These are phyloP conservation scores for Torymus texanus DNA, from an alignment of 2,888 invertebrate species.

Conservation along the genomic window DNA sequence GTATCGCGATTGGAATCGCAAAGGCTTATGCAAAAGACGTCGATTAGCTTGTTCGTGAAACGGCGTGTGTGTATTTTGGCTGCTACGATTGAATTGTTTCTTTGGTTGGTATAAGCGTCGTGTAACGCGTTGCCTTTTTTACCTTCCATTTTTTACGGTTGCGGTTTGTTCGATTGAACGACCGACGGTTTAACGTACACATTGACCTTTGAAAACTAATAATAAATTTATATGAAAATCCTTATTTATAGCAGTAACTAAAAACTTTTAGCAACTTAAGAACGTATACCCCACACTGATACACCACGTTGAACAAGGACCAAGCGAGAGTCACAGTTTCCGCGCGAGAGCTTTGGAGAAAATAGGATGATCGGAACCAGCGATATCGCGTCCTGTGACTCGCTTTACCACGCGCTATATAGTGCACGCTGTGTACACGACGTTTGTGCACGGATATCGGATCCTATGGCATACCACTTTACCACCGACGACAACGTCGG, in stretches of 20 bases:
- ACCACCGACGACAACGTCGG: conserved; percentile 29
- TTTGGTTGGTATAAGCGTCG: not conserved
- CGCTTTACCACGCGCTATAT: not conserved
- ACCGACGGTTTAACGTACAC: too few relatives aligned
- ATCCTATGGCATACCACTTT: conserved; percentile 28
- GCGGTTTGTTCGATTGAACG: too few relatives aligned
- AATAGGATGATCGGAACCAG: conserved; percentile 26
- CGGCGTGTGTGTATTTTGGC: too few relatives aligned
- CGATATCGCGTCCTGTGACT: conserved; percentile 1
- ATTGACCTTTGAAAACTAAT: too few relatives aligned
- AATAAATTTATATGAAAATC: too few relatives aligned
- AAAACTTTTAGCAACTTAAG: too few relatives aligned
- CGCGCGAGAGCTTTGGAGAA: conserved; percentile 2
- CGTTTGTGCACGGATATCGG: conserved; percentile 11
- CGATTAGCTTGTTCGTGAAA: conserved; percentile 14
- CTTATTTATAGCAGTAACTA: too few relatives aligned
- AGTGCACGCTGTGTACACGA: not conserved
- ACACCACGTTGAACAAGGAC: too few relatives aligned
- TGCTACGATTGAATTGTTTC: conserved; percentile 1
- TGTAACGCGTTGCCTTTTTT: too few relatives aligned
- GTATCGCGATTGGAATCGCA: conserved; percentile 8
- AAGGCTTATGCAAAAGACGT: conserved; percentile 22
- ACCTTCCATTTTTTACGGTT: too few relatives aligned
- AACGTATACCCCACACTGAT: too few relatives aligned
- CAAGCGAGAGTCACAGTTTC: conserved; percentile 6